A percentile compares a stretch with the other conserved stretches of the same genome.
Evolutionary conservation across 1,140 invertebrate genomes (phyloP).

Genomic region (Bombus difficillimus): DNA sequence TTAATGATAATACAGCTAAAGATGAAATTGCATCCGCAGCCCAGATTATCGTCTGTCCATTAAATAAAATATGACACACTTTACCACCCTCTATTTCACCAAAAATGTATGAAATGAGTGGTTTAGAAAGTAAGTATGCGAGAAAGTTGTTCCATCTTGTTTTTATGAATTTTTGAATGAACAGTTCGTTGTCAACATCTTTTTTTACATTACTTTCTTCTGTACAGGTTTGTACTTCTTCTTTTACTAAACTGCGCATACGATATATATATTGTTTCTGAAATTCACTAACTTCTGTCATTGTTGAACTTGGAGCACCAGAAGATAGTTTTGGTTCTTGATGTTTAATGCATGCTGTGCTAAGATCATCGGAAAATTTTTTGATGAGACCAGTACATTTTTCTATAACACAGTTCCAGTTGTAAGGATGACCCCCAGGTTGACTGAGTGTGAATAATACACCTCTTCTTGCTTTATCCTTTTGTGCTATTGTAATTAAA

Average conservation of each 20-base stretch:
- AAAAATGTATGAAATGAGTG: slow-evolving; percentile 88
- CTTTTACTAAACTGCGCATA: slow-evolving; percentile 74
- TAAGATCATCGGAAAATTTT: slow-evolving; percentile 85
- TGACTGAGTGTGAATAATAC: slow-evolving; percentile 88
- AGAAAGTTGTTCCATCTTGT: slow-evolving; percentile 70
- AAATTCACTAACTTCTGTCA: slow-evolving; percentile 35
- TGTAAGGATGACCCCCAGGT: slow-evolving; percentile 90
- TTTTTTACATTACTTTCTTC: background rate
- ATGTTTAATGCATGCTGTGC: slow-evolving; percentile 76
- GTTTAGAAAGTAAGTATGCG: slow-evolving; percentile 79
- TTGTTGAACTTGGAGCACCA: slow-evolving; percentile 5
- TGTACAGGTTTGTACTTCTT: background rate
- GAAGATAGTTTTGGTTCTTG: slow-evolving; percentile 52
- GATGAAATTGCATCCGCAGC: slow-evolving; percentile 87
- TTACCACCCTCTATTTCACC: slow-evolving; percentile 87
- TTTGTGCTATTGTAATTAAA: slow-evolving; percentile 85
- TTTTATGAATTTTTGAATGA: slow-evolving; percentile 73
- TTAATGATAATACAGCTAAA: slow-evolving; percentile 86
- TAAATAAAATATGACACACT: slow-evolving; percentile 85
- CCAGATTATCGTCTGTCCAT: slow-evolving; percentile 88
- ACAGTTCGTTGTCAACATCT: slow-evolving; percentile 6
- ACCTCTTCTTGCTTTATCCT: slow-evolving; percentile 83
- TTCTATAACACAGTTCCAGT: slow-evolving; percentile 88
- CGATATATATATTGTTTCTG: slow-evolving; percentile 73
- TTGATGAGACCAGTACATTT: slow-evolving; percentile 85